Percentiles rank a stretch among this genome's conserved stretches.
Conservation (phyloP, 2,797 vertebrate genomes). For the Sebastes cheni region DNA sequence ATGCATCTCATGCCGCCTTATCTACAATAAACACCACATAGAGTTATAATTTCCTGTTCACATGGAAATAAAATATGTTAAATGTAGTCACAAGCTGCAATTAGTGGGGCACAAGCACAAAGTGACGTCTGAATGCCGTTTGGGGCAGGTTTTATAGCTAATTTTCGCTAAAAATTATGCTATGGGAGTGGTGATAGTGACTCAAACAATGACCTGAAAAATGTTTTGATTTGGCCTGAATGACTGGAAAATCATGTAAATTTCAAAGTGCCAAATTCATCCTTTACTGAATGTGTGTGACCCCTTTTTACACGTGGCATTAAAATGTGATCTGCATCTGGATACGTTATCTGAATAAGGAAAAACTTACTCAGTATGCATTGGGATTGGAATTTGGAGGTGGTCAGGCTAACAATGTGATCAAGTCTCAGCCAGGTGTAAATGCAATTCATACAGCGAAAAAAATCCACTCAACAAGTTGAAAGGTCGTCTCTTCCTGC, state of each 20-base stretch:
- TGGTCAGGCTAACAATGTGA: not conserved
- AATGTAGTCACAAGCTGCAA: not conserved
- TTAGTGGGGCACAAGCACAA: not conserved
- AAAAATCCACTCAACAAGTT: not conserved
- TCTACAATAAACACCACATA: not conserved
- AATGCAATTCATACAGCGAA: not conserved
- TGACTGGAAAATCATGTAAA: too few relatives aligned
- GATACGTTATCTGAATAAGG: too few relatives aligned
- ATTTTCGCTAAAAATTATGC: not conserved
- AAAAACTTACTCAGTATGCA: not conserved
- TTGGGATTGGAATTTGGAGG: not conserved
- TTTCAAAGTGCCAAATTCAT: too few relatives aligned
- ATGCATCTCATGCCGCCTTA: not conserved
- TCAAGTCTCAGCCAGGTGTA: not conserved
- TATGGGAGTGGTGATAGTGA: too few relatives aligned
- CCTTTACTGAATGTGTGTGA: not conserved
- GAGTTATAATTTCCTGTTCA: not conserved
- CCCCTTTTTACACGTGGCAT: not conserved
- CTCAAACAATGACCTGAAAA: too few relatives aligned
- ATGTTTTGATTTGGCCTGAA: too few relatives aligned
- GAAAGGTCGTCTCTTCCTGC: not conserved
- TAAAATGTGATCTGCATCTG: too few relatives aligned
- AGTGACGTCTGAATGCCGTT: not conserved
- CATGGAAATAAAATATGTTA: not conserved
- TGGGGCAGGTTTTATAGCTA: not conserved